Base-by-base conservation (phyloP, 2,113 vertebrate genomes). In the Xenus cinereus region DNA sequence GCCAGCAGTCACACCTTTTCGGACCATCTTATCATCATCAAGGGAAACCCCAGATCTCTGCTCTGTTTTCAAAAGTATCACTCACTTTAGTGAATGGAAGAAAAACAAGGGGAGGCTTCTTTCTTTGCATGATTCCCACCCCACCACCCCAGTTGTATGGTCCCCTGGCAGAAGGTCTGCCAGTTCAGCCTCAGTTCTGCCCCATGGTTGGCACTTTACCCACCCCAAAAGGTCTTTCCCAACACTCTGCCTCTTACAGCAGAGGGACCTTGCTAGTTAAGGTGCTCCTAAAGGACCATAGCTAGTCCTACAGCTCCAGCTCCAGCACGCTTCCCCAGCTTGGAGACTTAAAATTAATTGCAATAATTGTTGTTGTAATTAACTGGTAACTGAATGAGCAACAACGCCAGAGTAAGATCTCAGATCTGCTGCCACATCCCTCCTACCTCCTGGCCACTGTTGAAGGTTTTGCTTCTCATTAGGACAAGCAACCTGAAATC, bases 221-320 rank as follows among this genome's bases (percentile, higher is more conserved):
- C 39, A 66, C 27, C 6, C 35, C 48, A 51, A 59, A 59, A 74
- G 4, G 7, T 32, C 30, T 91, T 69, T 10, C 9, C 39, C 27
- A 7, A 43, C 16, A 30, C 18, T 46, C 43, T 33, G 26, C 62
- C 60, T 54, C 43, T 71, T 56, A 21, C 18, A 72, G 53, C 30
- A 3, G 0, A 78, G 9, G 7, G 12, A n/a, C 24, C 22, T 35
- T 5, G 0, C 21, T 41, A 43, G 33, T 28, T 53, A 41, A 14
- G 15, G 17, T 23, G 5, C 5, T 82, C 21, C 33, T 64, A 3
- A 60, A 76, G 53, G 53, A 67, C 41, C 33, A 4, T 1, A 53
- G 27, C 20, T 68, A 23, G 14, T 51, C 53, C n/a, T 75, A 41
- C 50, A 83, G 62, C 43, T 78, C 46, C 50, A 83, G 62, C 43